A percentile compares a stretch with the other conserved stretches of the same genome.
These are phyloP conservation scores for Lonchura striata DNA, from an alignment of 2,113 vertebrate species.

Conservation along the genomic window DNA sequence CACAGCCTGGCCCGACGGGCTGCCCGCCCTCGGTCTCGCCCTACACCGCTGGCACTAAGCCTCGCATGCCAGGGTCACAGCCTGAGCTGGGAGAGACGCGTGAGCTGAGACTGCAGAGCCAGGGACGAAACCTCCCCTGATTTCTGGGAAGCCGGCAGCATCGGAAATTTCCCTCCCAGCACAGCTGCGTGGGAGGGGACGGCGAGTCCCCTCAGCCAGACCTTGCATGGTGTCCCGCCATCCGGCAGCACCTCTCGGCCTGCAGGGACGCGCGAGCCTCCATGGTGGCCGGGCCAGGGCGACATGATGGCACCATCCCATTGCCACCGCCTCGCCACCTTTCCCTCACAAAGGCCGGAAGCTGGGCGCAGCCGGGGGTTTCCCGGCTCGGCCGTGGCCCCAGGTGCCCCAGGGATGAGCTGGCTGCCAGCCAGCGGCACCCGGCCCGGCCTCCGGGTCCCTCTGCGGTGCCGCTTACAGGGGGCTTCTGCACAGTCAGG, in stretches of 20 bases:
- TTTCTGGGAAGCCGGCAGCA: not conserved
- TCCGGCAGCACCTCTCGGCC: not conserved
- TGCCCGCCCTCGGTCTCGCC: not conserved
- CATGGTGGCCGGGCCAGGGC: not conserved
- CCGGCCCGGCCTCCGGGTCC: not conserved
- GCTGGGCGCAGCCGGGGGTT: not conserved
- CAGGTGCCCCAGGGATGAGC: not conserved
- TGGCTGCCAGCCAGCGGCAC: not conserved
- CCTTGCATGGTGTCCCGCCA: accelerated
- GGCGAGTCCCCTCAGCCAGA: not conserved
- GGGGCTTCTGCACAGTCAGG: not conserved
- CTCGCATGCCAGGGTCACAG: not conserved
- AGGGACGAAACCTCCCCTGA: not conserved
- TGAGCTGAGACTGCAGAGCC: not conserved
- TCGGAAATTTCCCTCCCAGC: not conserved
- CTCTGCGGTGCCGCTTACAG: not conserved
- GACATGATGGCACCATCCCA: not conserved
- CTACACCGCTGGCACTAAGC: not conserved
- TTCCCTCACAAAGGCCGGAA: conserved; percentile 37
- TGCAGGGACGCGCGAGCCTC: accelerated
- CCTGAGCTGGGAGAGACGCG: not conserved
- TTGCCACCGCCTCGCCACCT: not conserved
- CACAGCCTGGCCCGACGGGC: not conserved
- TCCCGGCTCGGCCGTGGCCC: not conserved
- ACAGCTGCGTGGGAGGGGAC: not conserved